phyloP scores from a whole-genome alignment of 2,888 invertebrate species.

The Drosophila acutilabella region DNA sequence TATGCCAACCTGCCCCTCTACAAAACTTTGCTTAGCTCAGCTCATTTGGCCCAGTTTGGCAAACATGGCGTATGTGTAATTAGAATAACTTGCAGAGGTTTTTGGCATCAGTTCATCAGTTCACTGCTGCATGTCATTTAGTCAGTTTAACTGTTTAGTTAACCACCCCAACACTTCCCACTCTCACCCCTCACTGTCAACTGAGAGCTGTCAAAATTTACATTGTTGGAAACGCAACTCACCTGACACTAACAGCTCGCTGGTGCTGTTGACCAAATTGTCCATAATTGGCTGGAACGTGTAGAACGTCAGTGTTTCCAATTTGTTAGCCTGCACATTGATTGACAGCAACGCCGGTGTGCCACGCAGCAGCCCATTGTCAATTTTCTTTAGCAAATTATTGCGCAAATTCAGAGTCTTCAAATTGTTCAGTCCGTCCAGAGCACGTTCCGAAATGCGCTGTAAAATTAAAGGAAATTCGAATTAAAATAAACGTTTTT shows the following conservation, averaged over 20 bases:
- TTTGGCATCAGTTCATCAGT: slow-evolving; percentile 25
- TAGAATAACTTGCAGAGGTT: slow-evolving; percentile 62
- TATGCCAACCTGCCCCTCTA: slow-evolving; percentile 33
- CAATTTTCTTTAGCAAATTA: slow-evolving; percentile 90
- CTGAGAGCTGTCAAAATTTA: slow-evolving; percentile 43
- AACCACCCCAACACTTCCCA: neutral
- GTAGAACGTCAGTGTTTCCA: slow-evolving; percentile 91
- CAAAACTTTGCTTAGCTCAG: slow-evolving; percentile 34
- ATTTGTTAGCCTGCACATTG: slow-evolving; percentile 91
- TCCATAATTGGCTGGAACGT: slow-evolving; percentile 91
- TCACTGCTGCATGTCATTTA: slow-evolving; percentile 14
- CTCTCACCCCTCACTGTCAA: neutral
- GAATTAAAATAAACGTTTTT: no score
- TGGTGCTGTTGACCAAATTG: slow-evolving; percentile 90
- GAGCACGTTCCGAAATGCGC: slow-evolving; percentile 91
- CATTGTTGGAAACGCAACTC: slow-evolving; percentile 70
- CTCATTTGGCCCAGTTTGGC: slow-evolving; percentile 42
- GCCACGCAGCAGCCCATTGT: slow-evolving; percentile 90
- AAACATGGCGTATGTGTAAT: slow-evolving; percentile 75
- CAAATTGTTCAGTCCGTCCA: slow-evolving; percentile 91
- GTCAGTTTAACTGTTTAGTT: slow-evolving; percentile 23
- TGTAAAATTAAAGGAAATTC: slow-evolving; percentile 74
- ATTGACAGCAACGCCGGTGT: slow-evolving; percentile 90
- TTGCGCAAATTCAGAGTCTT: slow-evolving; percentile 90
- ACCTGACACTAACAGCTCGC: slow-evolving; percentile 92